phyloP scores from a whole-genome alignment of 1,140 invertebrate genomes.

The Cherax quadricarinatus region DNA sequence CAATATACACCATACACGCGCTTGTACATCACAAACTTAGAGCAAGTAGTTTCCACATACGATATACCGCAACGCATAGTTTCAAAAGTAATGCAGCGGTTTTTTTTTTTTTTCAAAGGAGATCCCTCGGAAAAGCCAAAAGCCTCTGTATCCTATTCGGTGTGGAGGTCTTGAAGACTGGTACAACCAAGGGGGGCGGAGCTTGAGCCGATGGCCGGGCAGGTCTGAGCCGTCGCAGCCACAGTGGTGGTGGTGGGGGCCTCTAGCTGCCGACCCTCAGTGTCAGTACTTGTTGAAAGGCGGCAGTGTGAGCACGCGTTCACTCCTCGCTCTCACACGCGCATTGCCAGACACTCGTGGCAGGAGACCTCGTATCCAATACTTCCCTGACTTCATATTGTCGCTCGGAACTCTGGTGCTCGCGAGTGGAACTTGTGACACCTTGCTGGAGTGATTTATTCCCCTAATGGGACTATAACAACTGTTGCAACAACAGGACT shows the following conservation, averaged over 20 bases:
- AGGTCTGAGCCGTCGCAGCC: not conserved
- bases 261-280: constrained; percentile 2
- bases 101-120: not conserved
- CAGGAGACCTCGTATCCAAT: not conserved
- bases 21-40: too few relatives aligned
- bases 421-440: not conserved
- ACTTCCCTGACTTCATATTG: not conserved
- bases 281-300: constrained; percentile 26
- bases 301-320: not conserved
- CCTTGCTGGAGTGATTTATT: not conserved
- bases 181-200: not conserved
- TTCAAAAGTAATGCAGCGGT: too few relatives aligned
- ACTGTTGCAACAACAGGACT: too few relatives aligned
- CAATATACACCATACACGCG: not conserved
- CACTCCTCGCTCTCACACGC: not conserved
- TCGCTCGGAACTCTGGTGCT: not conserved
- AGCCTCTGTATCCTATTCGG: not conserved
- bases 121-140: not conserved
- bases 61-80: too few relatives aligned
- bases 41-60: too few relatives aligned
- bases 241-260: not conserved
- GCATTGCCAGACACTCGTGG: not conserved
- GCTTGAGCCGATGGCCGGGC: constrained; percentile 1
- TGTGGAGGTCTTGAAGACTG: not conserved
- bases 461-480: not conserved